Evolutionary conservation across 2,113 vertebrate genomes (phyloP).

Genomic region (Passer montanus): DNA sequence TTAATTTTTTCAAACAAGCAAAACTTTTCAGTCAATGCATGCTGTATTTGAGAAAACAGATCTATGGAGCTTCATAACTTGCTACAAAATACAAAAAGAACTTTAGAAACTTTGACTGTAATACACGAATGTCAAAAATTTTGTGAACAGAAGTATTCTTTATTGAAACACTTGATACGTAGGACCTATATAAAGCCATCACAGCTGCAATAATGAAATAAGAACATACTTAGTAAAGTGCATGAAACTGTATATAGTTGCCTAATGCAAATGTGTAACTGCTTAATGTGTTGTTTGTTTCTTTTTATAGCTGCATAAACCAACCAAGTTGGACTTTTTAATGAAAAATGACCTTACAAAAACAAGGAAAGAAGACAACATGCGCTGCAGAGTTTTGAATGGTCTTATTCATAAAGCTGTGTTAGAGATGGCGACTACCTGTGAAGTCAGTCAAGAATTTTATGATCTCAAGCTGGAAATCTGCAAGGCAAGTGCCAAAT

Average conservation of each 20-base stretch:
- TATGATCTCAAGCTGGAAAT: slow-evolving; percentile 78
- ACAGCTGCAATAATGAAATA: neutral
- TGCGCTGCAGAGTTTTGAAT: slow-evolving; percentile 72
- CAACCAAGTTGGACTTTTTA: neutral
- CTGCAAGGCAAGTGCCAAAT: slow-evolving; percentile 74
- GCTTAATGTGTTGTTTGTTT: neutral
- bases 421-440: slow-evolving; percentile 70
- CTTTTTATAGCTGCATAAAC: slow-evolving; percentile 49
- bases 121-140: neutral
- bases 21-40: neutral
- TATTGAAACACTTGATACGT: neutral
- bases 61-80: neutral
- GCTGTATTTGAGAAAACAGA: neutral
- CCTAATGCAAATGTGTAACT: neutral
- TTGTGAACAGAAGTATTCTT: neutral
- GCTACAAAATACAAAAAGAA: neutral
- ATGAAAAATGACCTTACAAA: slow-evolving; percentile 41
- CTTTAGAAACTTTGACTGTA: neutral
- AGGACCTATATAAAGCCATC: neutral
- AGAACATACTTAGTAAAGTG: neutral
- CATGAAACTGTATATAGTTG: neutral
- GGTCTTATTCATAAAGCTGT: slow-evolving; percentile 78
- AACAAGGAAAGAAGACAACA: slow-evolving; percentile 68
- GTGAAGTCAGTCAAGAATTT: slow-evolving; percentile 78
- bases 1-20: neutral